phyloP scores from a whole-genome alignment of 2,888 invertebrate species.

The Drosophila cognata region DNA sequence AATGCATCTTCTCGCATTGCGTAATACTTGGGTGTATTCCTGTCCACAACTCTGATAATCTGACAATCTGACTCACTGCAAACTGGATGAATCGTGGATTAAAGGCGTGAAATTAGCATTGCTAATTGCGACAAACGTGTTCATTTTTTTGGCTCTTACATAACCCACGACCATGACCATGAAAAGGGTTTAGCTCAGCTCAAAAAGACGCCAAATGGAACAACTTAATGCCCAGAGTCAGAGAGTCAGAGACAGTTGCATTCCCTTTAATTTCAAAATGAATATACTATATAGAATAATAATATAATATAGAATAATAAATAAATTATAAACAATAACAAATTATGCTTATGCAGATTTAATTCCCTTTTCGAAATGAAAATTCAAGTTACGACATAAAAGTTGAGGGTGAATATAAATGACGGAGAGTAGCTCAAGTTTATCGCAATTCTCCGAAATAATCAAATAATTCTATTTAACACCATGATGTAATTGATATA shows the following conservation, averaged over 20 bases:
- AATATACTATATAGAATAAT: not conserved
- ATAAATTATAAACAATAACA: not conserved
- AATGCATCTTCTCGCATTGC: constrained; percentile 46
- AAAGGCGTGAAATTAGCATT: constrained; percentile 61
- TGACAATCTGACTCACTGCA: constrained; percentile 16
- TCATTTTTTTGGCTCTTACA: constrained; percentile 61
- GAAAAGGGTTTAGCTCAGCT: constrained; percentile 61
- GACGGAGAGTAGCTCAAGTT: not conserved
- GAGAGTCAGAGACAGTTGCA: not conserved
- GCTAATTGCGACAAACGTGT: constrained; percentile 50
- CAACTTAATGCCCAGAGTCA: not conserved
- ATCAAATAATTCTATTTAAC: not conserved
- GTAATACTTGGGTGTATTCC: constrained; percentile 62
- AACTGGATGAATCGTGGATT: constrained; percentile 34
- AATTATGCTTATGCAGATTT: not conserved
- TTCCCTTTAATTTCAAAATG: constrained; percentile 9
- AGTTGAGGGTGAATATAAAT: not conserved
- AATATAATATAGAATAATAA: not conserved
- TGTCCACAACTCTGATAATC: constrained; percentile 30
- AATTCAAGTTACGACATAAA: not conserved
- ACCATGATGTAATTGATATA: not conserved
- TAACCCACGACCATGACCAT: constrained; percentile 77
- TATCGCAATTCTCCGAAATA: not conserved
- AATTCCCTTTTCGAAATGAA: not conserved
- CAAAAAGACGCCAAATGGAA: constrained; percentile 11